Conservation (phyloP, 2,113 vertebrate genomes). For the Dasyurus viverrinus region DNA sequence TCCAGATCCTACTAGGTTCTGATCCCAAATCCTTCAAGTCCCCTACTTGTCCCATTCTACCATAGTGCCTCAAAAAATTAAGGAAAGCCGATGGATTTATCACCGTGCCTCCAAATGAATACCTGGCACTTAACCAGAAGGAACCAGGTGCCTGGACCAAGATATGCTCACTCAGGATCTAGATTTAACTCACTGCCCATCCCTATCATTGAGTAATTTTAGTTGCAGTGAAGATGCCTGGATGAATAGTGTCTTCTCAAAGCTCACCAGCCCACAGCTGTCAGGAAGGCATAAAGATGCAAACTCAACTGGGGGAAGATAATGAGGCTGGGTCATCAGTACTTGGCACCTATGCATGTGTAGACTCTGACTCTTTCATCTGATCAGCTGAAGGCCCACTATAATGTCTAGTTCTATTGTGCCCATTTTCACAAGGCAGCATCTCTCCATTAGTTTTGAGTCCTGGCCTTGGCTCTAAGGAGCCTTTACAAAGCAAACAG, state of each 20-base stretch:
- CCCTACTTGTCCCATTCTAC: not conserved
- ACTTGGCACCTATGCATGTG: not conserved
- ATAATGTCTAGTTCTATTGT: not conserved
- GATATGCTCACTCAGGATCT: not conserved
- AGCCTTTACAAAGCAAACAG: not conserved
- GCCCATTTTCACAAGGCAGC: not conserved
- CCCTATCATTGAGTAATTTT: not conserved
- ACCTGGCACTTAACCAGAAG: not conserved
- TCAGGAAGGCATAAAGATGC: constrained; percentile 2
- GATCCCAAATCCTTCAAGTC: not conserved
- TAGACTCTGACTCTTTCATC: not conserved
- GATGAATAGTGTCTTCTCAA: not conserved
- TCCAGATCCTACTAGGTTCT: not conserved
- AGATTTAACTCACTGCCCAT: not conserved
- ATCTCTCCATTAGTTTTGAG: not conserved
- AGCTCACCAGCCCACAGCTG: not conserved
- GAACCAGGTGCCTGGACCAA: not conserved
- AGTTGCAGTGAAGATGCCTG: not conserved
- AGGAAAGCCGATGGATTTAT: not conserved
- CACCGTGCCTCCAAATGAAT: not conserved
- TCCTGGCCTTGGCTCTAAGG: not conserved
- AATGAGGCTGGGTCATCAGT: not conserved
- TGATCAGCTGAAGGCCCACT: not conserved
- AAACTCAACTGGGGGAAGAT: not conserved
- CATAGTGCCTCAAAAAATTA: not conserved